phyloP scores from a whole-genome alignment of 2,888 invertebrate species.

The Clistopyga incitator region DNA sequence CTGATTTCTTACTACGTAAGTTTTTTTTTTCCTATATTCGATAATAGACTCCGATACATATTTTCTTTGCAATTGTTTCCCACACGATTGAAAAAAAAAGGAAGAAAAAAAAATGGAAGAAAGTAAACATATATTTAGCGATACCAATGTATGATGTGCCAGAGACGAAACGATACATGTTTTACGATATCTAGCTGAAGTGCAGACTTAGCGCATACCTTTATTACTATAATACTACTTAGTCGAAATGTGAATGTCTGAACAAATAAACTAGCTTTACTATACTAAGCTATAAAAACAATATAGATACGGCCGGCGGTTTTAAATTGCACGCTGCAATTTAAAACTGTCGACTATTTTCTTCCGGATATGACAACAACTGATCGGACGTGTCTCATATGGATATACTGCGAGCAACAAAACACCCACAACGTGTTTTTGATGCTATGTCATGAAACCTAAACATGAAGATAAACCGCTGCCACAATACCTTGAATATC shows the following conservation, averaged over 20 bases:
- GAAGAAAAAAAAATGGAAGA: slow-evolving; percentile 67
- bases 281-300: slow-evolving; percentile 82
- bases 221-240: slow-evolving; percentile 84
- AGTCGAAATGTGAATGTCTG: slow-evolving; percentile 84
- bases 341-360: slow-evolving; percentile 74
- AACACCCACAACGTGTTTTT: slow-evolving; percentile 27
- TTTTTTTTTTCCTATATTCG: slow-evolving; percentile 53
- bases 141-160: slow-evolving; percentile 84
- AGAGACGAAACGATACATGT: slow-evolving; percentile 83
- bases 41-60: slow-evolving; percentile 69
- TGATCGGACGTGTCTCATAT: slow-evolving; percentile 82
- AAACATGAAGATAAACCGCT: slow-evolving; percentile 76
- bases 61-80: slow-evolving; percentile 78
- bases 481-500: slow-evolving; percentile 81
- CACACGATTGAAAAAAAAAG: slow-evolving; percentile 74
- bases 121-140: slow-evolving; percentile 83
- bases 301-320: slow-evolving; percentile 73
- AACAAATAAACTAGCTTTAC: slow-evolving; percentile 84
- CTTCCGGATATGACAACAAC: slow-evolving; percentile 84
- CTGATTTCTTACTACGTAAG: slow-evolving; percentile 25
- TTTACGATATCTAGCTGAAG: slow-evolving; percentile 84
- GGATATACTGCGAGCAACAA: slow-evolving; percentile 78
- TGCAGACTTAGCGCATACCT: slow-evolving; percentile 84
- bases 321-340: slow-evolving; percentile 75
- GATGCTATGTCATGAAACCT: slow-evolving; percentile 77